Percentiles rank a stretch among this genome's conserved stretches.
phyloP scores from a whole-genome alignment of 64 coral and sea anemone species.

The Actinia equina region DNA sequence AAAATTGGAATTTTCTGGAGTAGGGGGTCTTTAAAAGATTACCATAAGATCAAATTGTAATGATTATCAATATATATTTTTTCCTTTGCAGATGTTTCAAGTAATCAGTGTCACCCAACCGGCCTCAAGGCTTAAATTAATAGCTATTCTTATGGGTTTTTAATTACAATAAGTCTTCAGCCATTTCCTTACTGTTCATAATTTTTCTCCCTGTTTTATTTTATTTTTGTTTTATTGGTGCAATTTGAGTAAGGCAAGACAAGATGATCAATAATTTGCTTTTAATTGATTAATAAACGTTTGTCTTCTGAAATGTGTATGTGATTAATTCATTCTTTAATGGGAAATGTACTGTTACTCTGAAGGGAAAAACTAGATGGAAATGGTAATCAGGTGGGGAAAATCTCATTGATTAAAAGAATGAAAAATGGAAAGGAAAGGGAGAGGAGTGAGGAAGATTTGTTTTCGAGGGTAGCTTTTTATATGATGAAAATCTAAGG shows the following conservation, averaged over 20 bases:
- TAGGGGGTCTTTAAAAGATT: too few species aligned
- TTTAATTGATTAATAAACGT: neutral
- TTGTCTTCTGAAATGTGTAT: neutral
- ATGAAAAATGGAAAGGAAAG: too few species aligned
- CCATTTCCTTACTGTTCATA: neutral
- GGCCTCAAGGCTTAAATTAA: neutral
- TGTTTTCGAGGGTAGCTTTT: too few species aligned
- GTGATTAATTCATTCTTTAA: neutral
- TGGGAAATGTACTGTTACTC: neutral
- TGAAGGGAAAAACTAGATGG: too few species aligned
- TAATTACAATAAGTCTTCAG: neutral
- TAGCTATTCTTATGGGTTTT: neutral
- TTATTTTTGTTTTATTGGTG: neutral
- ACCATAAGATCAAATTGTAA: too few species aligned
- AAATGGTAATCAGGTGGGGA: too few species aligned
- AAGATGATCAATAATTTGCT: neutral
- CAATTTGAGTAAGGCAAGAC: neutral
- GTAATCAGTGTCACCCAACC: too few species aligned
- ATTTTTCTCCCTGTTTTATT: too few species aligned
- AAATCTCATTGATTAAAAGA: too few species aligned
- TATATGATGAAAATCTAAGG: too few species aligned
- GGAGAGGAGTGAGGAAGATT: too few species aligned
- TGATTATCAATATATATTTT: neutral
- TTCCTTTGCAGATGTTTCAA: neutral
- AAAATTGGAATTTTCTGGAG: too few species aligned